Evolutionary conservation across 2,797 vertebrate species (phyloP).

Genomic region (Peromyscus melanophrys): DNA sequence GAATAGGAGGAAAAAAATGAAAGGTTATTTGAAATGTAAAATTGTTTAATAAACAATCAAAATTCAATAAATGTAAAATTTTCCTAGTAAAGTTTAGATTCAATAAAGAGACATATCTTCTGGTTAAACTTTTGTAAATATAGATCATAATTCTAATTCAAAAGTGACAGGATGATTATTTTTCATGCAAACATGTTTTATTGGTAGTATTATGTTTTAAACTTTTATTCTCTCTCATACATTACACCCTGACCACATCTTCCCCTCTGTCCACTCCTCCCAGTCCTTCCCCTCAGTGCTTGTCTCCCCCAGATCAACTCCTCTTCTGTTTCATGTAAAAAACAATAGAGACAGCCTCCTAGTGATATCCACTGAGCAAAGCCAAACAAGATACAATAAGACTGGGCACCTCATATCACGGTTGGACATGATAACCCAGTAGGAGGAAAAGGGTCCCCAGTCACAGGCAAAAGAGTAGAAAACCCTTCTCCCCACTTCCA

Average conservation of each 20-base stretch:
- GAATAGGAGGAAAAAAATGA: background rate
- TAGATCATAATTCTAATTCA: background rate
- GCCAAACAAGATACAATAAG: background rate
- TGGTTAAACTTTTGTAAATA: background rate
- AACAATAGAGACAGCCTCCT: background rate
- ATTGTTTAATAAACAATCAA: background rate
- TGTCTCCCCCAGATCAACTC: background rate
- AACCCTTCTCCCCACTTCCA: no score
- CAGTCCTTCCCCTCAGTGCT: rapidly evolving
- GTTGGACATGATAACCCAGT: background rate
- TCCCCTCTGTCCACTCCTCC: background rate
- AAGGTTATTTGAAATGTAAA: background rate
- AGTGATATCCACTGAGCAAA: background rate
- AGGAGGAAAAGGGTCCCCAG: background rate
- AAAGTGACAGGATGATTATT: background rate
- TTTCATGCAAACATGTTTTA: background rate
- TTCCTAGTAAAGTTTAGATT: background rate
- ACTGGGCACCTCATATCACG: no score
- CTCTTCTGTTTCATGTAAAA: background rate
- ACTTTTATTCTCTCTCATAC: background rate
- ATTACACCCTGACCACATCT: background rate
- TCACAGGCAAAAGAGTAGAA: background rate
- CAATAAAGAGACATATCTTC: background rate
- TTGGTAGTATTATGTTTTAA: background rate
- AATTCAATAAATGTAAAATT: background rate